Base-by-base conservation (phyloP, 2,797 vertebrate genomes). In the Arrhamphus sclerolepis region DNA sequence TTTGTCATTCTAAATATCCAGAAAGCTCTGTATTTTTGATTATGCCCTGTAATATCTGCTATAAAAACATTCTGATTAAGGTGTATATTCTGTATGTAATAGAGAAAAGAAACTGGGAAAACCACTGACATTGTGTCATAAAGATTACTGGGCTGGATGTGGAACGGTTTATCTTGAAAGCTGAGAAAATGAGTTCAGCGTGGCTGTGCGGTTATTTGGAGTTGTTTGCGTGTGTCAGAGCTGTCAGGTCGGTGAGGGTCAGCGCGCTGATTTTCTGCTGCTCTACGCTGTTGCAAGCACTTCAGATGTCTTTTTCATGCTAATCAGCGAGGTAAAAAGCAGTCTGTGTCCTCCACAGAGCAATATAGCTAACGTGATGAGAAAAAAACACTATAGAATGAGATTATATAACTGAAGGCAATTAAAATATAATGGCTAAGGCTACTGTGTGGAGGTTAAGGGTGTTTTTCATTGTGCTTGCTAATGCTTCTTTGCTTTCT, bases 161-260 rank as follows among this genome's bases (percentile, higher is more conserved):
- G 56, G 63, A 59, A 39, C 19, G 1, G 11, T 62, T 59, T 70
- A 55, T 57, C 46, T 63, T 65, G 22, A 69, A 70, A 67, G 57
- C 47, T 21, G 39, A 40, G 42, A 42, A 50, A 52, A 48, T 49
- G 64, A 52, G 65, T 47, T 49, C 11, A 22, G 56, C 46, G 51
- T 62, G 57, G 38, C 21, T 46, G 47, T 4, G 34, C 5, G 13
- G 34, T 38, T 62, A 48, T 43, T n/a, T 20, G 62, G 31, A 6
- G 6, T 3, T 66, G 65, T 64, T 29, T 65, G 63, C 74, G 63
- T 59, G 70, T 68, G 75, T 69, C 46, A 43, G 62, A 63, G 77
- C 71, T 80, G 80, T 82, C 80, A 64, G 66, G 74, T 67, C 62
- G 52, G 80, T 89, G 84, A 89, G 87, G 84, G 87, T 87, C 87